phyloP scores from a whole-genome alignment of 2,888 invertebrate genomes.

The Drosophila greeni region DNA sequence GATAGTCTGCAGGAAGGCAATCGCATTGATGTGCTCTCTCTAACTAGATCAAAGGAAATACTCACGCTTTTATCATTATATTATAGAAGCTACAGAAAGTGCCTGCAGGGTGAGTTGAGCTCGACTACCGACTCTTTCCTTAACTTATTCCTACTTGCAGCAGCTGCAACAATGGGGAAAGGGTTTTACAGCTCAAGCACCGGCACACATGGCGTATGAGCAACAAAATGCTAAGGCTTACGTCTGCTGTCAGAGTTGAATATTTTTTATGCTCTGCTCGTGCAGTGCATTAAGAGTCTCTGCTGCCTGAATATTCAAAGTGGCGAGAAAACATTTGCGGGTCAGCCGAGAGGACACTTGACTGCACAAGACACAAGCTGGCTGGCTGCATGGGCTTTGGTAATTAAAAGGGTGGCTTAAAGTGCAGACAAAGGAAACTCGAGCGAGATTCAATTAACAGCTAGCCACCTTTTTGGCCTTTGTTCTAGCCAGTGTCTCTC shows the following conservation, averaged over 20 bases:
- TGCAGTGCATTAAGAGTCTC: constrained; percentile 40
- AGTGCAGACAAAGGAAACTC: constrained; percentile 22
- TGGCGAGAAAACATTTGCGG: constrained; percentile 37
- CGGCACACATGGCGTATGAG: constrained; percentile 49
- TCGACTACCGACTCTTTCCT: not conserved
- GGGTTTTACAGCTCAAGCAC: constrained; percentile 5
- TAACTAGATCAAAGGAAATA: constrained; percentile 25
- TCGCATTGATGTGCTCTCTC: not conserved
- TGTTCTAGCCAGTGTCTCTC: constrained; percentile 23
- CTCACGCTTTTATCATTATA: not conserved
- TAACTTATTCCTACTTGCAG: constrained; percentile 14
- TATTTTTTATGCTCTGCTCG: constrained; percentile 9
- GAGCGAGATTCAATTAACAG: constrained; percentile 39
- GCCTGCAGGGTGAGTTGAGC: not conserved
- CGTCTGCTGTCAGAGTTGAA: constrained; percentile 1
- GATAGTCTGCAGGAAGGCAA: constrained; percentile 4
- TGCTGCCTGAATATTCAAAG: constrained; percentile 45
- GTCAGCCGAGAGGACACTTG: constrained; percentile 44
- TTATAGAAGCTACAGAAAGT: not conserved
- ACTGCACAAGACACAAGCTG: constrained; percentile 35
- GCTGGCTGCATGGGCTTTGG: constrained; percentile 9
- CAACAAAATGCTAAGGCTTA: constrained; percentile 42
- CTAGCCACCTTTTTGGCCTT: constrained; percentile 30
- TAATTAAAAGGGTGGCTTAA: constrained; percentile 38
- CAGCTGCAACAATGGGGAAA: constrained; percentile 24